Evolutionary conservation across 1,140 invertebrate genomes (phyloP).

Genomic region (Drosophila repleta): DNA sequence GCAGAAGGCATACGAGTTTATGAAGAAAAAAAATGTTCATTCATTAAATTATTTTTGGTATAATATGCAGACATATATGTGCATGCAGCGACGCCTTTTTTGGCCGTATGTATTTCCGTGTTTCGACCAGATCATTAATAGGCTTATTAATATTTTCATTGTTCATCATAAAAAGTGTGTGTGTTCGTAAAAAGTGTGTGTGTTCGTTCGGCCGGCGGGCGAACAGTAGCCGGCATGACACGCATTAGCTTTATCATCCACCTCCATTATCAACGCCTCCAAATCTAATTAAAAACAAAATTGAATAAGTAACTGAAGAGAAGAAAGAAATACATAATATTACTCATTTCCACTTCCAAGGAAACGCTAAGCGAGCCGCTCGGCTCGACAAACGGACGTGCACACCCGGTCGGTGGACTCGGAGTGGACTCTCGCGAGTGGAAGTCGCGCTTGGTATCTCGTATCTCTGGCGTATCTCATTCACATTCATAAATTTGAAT

Average conservation of each 20-base stretch:
- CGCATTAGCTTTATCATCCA: constrained; percentile 46
- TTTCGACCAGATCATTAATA: constrained; percentile 36
- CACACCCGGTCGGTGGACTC: constrained; percentile 37
- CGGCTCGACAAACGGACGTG: constrained; percentile 45
- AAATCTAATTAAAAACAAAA: constrained; percentile 74
- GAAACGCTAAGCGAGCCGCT: constrained; percentile 68
- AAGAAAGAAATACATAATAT: constrained; percentile 41
- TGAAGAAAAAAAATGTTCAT: constrained; percentile 28
- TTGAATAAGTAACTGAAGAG: constrained; percentile 33
- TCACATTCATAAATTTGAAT: constrained; percentile 83
- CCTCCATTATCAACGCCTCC: constrained; percentile 64
- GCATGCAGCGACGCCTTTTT: constrained; percentile 3
- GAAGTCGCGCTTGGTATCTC: constrained; percentile 17
- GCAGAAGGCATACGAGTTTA: background rate
- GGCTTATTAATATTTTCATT: constrained; percentile 48
- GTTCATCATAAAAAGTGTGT: constrained; percentile 24
- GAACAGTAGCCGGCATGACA: constrained; percentile 47
- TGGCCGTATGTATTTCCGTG: constrained; percentile 7
- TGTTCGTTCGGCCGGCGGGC: constrained; percentile 10
- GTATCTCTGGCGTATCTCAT: constrained; percentile 77
- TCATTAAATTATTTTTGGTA: constrained; percentile 39
- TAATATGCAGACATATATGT: constrained; percentile 18
- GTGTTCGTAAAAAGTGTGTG: constrained; percentile 4
- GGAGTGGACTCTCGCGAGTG: constrained; percentile 1
- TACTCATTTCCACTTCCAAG: constrained; percentile 83